Conservation (phyloP, 1,140 invertebrate species). For the Orussus abietinus region DNA sequence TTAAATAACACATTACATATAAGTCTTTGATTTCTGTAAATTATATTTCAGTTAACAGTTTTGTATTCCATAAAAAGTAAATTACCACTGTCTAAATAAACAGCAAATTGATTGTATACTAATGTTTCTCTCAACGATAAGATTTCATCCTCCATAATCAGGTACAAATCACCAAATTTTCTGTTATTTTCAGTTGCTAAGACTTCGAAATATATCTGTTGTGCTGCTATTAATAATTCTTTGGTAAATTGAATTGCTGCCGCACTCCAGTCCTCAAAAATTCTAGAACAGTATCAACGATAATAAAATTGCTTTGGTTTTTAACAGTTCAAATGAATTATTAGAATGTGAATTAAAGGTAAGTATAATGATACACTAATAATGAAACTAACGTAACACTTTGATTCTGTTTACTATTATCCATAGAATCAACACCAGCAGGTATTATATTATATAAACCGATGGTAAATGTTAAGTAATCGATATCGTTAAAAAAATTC, state of each 20-base stretch:
- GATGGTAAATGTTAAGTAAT: slow-evolving; percentile 28
- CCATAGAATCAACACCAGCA: slow-evolving; percentile 2
- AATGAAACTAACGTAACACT: slow-evolving; percentile 10
- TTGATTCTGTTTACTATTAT: slow-evolving; percentile 16
- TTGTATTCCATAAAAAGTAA: not conserved
- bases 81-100: not conserved
- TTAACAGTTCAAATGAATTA: not conserved
- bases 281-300: slow-evolving; percentile 15
- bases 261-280: slow-evolving; percentile 26
- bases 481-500: slow-evolving; percentile 17
- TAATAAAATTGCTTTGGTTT: slow-evolving; percentile 4
- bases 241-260: slow-evolving; percentile 26
- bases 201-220: slow-evolving; percentile 29
- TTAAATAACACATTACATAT: slow-evolving; percentile 3
- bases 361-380: not conserved
- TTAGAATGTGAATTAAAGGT: slow-evolving; percentile 3
- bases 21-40: not conserved
- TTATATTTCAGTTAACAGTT: not conserved
- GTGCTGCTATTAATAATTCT: slow-evolving; percentile 24
- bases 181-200: slow-evolving; percentile 11
- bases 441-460: slow-evolving; percentile 37
- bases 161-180: slow-evolving; percentile 14
- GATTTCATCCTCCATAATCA: slow-evolving; percentile 11
- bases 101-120: not conserved
- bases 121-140: slow-evolving; percentile 5